A percentile compares a stretch with the other conserved stretches of the same genome.
Conservation (phyloP, 2,797 vertebrate species). For the Channa striata region DNA sequence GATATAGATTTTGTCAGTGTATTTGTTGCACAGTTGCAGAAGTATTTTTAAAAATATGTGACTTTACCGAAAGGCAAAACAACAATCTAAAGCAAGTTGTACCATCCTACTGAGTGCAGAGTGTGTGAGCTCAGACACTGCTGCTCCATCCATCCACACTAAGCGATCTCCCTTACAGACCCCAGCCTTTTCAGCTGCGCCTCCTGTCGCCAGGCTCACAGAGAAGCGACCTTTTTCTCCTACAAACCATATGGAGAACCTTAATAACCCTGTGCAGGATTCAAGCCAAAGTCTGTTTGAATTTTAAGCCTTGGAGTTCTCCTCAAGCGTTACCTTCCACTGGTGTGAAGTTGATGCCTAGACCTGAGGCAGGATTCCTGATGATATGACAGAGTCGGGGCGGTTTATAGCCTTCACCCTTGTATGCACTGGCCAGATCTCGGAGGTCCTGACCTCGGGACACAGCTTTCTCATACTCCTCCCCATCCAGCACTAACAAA, state of each 20-base stretch:
- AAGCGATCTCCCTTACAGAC: conserved; percentile 88
- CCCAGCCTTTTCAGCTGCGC: conserved; percentile 89
- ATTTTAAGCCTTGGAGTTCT: conserved; percentile 6
- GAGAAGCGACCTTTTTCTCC: conserved; percentile 88
- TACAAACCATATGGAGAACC: conserved; percentile 57
- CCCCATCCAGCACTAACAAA: conserved; percentile 84
- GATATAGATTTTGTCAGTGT: neutral
- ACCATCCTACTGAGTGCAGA: conserved; percentile 89
- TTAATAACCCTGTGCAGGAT: neutral
- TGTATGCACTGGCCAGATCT: conserved; percentile 48
- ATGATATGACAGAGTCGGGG: conserved; percentile 89
- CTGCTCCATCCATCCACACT: conserved; percentile 90
- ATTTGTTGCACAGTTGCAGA: neutral
- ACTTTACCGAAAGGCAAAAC: neutral
- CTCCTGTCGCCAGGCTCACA: conserved; percentile 81
- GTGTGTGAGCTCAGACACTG: conserved; percentile 84
- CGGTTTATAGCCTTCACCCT: conserved; percentile 70
- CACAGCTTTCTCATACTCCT: conserved; percentile 78
- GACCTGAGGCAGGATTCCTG: conserved; percentile 80
- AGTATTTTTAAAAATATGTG: too few relatives aligned
- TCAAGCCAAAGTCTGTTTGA: neutral
- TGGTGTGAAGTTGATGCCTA: conserved; percentile 88
- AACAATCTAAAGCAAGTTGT: conserved; percentile 7
- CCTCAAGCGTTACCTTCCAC: conserved; percentile 75
- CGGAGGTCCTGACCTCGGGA: conserved; percentile 71